Evolutionary conservation across 2,113 vertebrate genomes (phyloP).

Genomic region (Paradisaea rubra): DNA sequence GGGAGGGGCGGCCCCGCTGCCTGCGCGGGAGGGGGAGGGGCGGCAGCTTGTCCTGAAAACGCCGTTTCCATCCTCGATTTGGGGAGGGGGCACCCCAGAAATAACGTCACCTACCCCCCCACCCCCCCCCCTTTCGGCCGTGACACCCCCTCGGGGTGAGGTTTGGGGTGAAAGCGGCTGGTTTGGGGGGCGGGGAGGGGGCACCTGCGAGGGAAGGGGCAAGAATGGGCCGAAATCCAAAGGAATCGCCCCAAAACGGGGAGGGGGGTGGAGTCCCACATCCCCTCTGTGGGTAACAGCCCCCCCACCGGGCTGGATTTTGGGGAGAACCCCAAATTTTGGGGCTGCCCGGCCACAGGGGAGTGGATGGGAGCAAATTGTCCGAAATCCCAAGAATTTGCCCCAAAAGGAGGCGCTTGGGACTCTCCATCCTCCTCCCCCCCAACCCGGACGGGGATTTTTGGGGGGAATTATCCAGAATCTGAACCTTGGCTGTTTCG

Average conservation of each 20-base stretch:
- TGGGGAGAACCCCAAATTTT: background rate
- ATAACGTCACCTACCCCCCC: too few species aligned
- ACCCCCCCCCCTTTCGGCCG: too few species aligned
- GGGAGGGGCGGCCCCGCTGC: too few species aligned
- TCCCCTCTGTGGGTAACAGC: background rate
- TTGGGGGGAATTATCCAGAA: background rate
- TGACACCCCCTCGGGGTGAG: too few species aligned
- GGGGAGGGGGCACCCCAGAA: too few species aligned
- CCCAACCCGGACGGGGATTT: accelerated
- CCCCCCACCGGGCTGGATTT: background rate
- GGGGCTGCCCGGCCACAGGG: background rate
- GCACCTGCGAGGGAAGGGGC: background rate
- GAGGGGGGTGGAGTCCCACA: background rate
- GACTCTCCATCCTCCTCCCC: too few species aligned
- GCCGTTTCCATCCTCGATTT: too few species aligned
- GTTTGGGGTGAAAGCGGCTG: too few species aligned
- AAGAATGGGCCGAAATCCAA: background rate
- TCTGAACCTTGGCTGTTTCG: too few species aligned
- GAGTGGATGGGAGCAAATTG: background rate
- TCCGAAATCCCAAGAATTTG: background rate
- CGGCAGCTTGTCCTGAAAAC: too few species aligned
- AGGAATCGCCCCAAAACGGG: background rate
- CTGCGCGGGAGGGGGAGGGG: too few species aligned
- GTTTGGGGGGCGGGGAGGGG: too few species aligned
- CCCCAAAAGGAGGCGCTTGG: background rate